Conservation (phyloP, 2,797 vertebrate genomes). For the Cercopithecus diana region DNA sequence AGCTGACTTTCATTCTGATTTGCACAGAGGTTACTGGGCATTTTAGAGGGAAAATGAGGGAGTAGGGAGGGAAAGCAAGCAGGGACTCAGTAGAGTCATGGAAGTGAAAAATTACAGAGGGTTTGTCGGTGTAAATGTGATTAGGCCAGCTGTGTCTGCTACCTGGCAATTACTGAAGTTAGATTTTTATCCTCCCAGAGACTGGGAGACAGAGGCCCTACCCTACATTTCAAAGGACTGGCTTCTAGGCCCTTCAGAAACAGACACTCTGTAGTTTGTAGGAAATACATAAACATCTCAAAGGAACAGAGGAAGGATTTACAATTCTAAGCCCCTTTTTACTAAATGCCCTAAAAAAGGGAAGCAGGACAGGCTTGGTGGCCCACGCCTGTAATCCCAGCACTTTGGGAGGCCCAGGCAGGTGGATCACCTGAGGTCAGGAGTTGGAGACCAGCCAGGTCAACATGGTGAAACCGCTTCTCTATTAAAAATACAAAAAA, state of each 20-base stretch:
- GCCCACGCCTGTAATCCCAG: too few relatives aligned
- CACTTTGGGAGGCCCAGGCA: too few relatives aligned
- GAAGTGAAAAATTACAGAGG: slow-evolving; percentile 14
- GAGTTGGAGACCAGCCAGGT: too few relatives aligned
- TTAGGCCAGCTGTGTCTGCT: slow-evolving; percentile 20
- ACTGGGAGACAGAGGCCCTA: not conserved
- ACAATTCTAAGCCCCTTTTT: slow-evolving; percentile 24
- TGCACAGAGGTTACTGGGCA: not conserved
- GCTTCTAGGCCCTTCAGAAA: not conserved
- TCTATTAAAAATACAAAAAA: too few relatives aligned
- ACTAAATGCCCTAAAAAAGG: not conserved
- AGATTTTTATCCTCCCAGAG: slow-evolving; percentile 6
- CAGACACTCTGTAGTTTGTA: not conserved
- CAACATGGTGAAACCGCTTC: too few relatives aligned
- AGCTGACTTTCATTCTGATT: slow-evolving; percentile 30
- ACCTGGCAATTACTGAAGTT: slow-evolving; percentile 20
- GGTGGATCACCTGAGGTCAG: too few relatives aligned
- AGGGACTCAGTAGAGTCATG: not conserved
- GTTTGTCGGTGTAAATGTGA: not conserved
- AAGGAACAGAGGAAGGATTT: not conserved
- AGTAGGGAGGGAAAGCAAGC: not conserved
- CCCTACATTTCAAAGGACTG: slow-evolving; percentile 5
- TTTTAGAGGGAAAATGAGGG: slow-evolving; percentile 10
- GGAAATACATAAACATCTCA: not conserved
- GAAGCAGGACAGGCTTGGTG: not conserved